Evolutionary conservation across 2,797 vertebrate species (phyloP).

Genomic region (Myiothlypis coronata): DNA sequence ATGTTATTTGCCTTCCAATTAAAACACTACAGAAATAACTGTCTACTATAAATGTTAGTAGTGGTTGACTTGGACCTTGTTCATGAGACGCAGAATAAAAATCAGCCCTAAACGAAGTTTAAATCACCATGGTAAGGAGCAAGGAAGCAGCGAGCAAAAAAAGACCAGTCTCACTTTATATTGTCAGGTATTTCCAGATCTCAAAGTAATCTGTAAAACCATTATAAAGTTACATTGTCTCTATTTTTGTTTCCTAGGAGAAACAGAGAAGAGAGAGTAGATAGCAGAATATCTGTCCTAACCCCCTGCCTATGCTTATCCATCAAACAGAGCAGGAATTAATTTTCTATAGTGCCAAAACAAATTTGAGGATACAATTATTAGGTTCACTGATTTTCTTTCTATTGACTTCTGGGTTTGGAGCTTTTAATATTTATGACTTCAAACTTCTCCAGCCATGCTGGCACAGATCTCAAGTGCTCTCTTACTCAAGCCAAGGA

Average conservation of each 20-base stretch:
- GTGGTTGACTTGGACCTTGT: background rate
- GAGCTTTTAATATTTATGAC: background rate
- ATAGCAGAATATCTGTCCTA: background rate
- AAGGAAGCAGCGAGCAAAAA: background rate
- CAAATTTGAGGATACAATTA: background rate
- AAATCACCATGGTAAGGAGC: background rate
- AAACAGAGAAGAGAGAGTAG: background rate
- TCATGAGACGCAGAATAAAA: background rate
- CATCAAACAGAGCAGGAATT: background rate
- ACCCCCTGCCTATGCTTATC: rapidly evolving
- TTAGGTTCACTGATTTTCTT: background rate
- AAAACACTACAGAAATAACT: background rate
- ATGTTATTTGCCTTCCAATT: background rate
- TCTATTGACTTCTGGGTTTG: background rate
- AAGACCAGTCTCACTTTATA: too few relatives aligned
- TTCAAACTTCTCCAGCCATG: background rate
- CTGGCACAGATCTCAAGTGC: background rate
- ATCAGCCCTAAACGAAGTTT: background rate
- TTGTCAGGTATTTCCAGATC: background rate
- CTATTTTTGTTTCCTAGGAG: background rate
- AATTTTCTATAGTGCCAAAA: background rate
- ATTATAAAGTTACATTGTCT: background rate
- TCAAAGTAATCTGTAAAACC: too few relatives aligned
- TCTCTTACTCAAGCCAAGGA: background rate
- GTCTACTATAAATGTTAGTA: background rate